Evolutionary conservation across 2,797 vertebrate genomes (phyloP).

Genomic region (Mormyrops attenuatus): DNA sequence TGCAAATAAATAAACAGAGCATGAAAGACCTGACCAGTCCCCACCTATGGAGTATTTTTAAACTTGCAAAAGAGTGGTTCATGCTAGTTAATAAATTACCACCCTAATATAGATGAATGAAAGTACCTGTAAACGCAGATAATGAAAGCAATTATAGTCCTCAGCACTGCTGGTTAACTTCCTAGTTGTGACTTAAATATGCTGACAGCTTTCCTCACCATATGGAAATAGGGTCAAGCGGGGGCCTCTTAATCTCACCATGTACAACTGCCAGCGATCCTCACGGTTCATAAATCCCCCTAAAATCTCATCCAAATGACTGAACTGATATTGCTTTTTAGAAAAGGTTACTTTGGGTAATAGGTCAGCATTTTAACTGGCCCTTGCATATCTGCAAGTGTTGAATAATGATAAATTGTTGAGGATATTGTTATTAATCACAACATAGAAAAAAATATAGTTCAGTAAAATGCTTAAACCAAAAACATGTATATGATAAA

Average conservation of each 20-base stretch:
- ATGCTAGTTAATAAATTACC: neutral
- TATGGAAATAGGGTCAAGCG: neutral
- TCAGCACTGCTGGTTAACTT: neutral
- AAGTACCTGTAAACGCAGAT: neutral
- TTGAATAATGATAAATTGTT: neutral
- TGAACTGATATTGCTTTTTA: neutral
- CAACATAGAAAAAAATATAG: neutral
- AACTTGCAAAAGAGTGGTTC: neutral
- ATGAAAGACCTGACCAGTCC: neutral
- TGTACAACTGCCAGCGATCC: neutral
- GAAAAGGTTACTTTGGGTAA: neutral
- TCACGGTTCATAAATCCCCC: neutral
- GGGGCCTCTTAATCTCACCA: neutral
- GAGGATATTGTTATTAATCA: neutral
- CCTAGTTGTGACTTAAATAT: neutral
- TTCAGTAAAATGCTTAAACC: neutral
- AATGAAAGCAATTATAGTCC: neutral
- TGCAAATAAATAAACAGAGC: neutral
- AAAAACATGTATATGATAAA: neutral
- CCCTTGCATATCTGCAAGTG: neutral
- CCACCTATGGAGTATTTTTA: neutral
- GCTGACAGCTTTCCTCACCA: conserved; percentile 2
- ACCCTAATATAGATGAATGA: neutral
- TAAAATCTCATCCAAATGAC: neutral
- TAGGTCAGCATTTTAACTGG: neutral